Conservation (phyloP, 2,888 invertebrate genomes). For the Stictocephala bisonia region DNA sequence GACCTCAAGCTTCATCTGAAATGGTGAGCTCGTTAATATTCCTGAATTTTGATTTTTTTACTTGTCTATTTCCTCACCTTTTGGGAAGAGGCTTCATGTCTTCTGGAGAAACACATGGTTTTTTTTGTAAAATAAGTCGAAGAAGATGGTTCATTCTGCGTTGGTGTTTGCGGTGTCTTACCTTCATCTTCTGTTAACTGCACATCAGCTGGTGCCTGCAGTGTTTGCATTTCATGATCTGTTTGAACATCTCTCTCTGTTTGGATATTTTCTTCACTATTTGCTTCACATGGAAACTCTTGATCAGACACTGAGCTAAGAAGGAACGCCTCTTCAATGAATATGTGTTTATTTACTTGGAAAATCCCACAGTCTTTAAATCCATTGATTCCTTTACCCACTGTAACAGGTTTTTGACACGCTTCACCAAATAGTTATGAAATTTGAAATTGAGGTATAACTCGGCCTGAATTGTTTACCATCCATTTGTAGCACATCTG, state of each 20-base stretch:
- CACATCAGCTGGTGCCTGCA: background rate
- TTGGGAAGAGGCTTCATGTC: background rate
- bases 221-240: background rate
- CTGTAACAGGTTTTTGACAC: background rate
- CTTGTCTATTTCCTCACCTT: background rate
- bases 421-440: too few relatives aligned
- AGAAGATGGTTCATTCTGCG: too few relatives aligned
- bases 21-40: too few relatives aligned
- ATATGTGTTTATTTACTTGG: background rate
- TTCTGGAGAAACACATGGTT: background rate
- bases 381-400: background rate
- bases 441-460: background rate
- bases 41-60: too few relatives aligned
- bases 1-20: too few relatives aligned
- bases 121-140: too few relatives aligned
- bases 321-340: background rate
- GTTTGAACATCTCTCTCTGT: background rate
- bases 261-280: too few relatives aligned
- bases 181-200: background rate
- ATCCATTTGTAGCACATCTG: slow-evolving; percentile 1
- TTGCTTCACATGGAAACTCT: too few relatives aligned
- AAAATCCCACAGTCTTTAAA: too few relatives aligned
- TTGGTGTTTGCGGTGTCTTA: too few relatives aligned
- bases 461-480: background rate
- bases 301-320: too few relatives aligned